Conservation (phyloP, 2,113 vertebrate genomes). For the Microcebus griseorufus region DNA sequence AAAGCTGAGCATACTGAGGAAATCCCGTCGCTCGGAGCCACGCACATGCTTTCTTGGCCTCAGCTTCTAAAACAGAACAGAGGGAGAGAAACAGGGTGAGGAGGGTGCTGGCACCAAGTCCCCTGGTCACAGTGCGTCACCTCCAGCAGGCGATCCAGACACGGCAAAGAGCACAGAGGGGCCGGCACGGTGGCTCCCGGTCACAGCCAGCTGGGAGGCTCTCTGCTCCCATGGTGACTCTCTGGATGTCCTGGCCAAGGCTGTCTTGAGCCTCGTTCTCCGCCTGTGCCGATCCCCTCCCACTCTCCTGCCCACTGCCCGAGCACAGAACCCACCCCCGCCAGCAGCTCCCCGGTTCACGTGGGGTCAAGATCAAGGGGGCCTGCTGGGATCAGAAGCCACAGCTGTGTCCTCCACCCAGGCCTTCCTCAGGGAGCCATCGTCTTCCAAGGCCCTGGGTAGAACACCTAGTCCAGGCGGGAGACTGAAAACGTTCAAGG, state of each 20-base stretch:
- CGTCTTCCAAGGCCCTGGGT: neutral
- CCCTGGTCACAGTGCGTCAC: neutral
- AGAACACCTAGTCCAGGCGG: neutral
- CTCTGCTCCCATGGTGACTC: neutral
- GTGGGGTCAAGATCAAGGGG: neutral
- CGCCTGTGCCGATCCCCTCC: neutral
- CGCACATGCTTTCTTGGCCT: slow-evolving; percentile 93
- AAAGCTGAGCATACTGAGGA: slow-evolving; percentile 93
- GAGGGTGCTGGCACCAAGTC: neutral
- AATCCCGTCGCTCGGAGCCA: slow-evolving; percentile 94
- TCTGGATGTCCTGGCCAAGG: neutral
- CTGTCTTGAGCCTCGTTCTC: neutral
- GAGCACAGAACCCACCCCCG: neutral
- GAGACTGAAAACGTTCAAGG: neutral
- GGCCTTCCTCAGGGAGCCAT: neutral
- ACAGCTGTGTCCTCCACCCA: neutral
- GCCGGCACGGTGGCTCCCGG: neutral
- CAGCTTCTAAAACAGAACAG: slow-evolving; percentile 90
- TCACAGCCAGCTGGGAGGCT: neutral
- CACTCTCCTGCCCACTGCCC: neutral
- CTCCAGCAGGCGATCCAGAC: neutral
- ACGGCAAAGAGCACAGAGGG: neutral
- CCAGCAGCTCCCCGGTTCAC: neutral
- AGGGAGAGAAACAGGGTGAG: slow-evolving; percentile 27
- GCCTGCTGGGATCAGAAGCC: neutral